A percentile compares a stretch with the other conserved stretches of the same genome.
Evolutionary conservation across 2,888 invertebrate species (phyloP).

Genomic region (Hyposoter dolosus): DNA sequence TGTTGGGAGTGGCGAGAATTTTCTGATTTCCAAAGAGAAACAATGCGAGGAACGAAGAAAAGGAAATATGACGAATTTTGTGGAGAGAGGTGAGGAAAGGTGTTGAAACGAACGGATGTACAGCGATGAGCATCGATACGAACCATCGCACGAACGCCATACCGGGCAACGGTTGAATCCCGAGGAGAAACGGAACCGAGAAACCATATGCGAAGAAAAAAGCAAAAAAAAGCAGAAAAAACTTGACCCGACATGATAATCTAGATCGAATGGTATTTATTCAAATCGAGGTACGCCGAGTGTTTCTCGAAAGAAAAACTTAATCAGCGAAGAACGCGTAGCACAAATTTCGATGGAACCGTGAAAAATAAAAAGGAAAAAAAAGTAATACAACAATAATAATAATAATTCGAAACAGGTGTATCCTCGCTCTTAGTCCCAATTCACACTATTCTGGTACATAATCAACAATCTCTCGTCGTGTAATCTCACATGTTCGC

Average conservation of each 20-base stretch:
- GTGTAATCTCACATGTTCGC: constrained; percentile 33
- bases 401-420: constrained; percentile 44
- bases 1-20: not conserved
- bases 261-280: constrained; percentile 7
- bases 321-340: not conserved
- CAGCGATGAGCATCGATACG: constrained; percentile 58
- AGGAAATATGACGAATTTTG: constrained; percentile 6
- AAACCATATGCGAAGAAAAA: constrained; percentile 60
- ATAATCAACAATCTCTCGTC: constrained; percentile 45
- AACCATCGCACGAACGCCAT: constrained; percentile 53
- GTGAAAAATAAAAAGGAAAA: constrained; percentile 63
- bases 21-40: not conserved
- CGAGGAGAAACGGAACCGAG: constrained; percentile 24
- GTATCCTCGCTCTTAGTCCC: constrained; percentile 61
- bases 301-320: constrained; percentile 12
- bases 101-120: not conserved
- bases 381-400: constrained; percentile 39
- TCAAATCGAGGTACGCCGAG: not conserved
- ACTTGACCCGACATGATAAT: not conserved
- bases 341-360: constrained; percentile 9
- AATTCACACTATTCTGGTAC: constrained; percentile 51
- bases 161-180: constrained; percentile 4
- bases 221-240: constrained; percentile 5
- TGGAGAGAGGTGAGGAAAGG: constrained; percentile 16
- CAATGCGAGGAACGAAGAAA: constrained; percentile 6